phyloP scores from a whole-genome alignment of 2,888 invertebrate species.

The Peribatodes rhomboidaria region DNA sequence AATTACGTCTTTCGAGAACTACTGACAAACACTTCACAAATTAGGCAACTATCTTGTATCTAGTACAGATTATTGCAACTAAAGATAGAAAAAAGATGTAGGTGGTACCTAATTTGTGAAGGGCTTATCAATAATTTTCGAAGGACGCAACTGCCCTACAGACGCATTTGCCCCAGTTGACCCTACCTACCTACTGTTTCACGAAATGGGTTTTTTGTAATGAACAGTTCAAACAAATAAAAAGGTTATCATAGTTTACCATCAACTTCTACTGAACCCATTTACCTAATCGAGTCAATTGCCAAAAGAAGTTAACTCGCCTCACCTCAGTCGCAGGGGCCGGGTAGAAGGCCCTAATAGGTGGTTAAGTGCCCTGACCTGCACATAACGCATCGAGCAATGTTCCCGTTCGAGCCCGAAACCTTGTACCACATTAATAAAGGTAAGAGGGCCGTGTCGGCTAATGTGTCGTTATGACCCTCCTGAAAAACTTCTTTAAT shows the following conservation, averaged over 20 bases:
- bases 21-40: too few relatives aligned
- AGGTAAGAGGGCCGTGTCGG: conserved; percentile 79
- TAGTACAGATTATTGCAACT: too few relatives aligned
- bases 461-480: conserved; percentile 83
- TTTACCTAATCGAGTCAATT: conserved; percentile 31
- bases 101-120: too few relatives aligned
- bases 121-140: too few relatives aligned
- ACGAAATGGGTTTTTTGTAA: too few relatives aligned
- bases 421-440: conserved; percentile 82
- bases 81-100: too few relatives aligned
- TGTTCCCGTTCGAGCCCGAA: conserved; percentile 65
- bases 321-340: conserved; percentile 42
- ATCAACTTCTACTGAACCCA: conserved; percentile 4
- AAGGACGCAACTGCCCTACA: too few relatives aligned
- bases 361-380: conserved; percentile 69
- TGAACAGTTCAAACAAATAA: background rate
- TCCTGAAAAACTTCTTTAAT: conserved; percentile 79
- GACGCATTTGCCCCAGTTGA: too few relatives aligned
- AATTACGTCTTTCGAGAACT: too few relatives aligned
- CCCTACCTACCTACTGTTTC: too few relatives aligned
- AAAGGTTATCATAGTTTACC: background rate
- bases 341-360: conserved; percentile 60
- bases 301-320: conserved; percentile 31
- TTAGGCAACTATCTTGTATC: too few relatives aligned
- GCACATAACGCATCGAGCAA: conserved; percentile 58